A percentile compares a stretch with the other conserved stretches of the same genome.
phyloP scores from a whole-genome alignment of 2,797 vertebrate species.

The Ispidina lecontei region DNA sequence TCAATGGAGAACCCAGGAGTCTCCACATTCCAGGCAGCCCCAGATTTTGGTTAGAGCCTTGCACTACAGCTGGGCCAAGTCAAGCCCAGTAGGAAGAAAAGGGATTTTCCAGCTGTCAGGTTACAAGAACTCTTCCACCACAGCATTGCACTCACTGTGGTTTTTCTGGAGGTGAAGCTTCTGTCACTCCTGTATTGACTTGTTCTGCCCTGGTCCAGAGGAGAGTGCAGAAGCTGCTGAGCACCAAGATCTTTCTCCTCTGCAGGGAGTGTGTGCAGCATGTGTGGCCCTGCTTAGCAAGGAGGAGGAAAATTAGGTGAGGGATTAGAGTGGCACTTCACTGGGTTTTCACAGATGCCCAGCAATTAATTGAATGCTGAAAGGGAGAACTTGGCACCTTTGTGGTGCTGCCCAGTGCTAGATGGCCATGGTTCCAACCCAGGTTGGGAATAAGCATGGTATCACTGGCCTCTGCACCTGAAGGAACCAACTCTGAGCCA shows the following conservation, averaged over 20 bases:
- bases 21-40: background rate
- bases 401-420: background rate
- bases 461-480: rapidly evolving
- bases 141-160: background rate
- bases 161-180: background rate
- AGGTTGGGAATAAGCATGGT: rapidly evolving
- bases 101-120: background rate
- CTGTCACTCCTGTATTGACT: background rate
- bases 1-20: background rate
- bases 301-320: background rate
- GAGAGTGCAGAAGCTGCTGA: background rate
- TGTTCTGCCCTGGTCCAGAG: background rate
- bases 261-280: background rate
- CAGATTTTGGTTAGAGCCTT: background rate
- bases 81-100: background rate
- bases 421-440: rapidly evolving
- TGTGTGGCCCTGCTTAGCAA: background rate
- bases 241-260: background rate
- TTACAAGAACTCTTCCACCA: background rate
- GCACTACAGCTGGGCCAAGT: rapidly evolving
- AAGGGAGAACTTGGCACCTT: background rate
- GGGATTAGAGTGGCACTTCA: background rate
- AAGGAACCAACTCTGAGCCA: background rate
- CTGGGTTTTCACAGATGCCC: background rate
- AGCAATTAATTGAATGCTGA: background rate